phyloP scores from a whole-genome alignment of 2,797 vertebrate genomes.

The Cyclura pinguis region DNA sequence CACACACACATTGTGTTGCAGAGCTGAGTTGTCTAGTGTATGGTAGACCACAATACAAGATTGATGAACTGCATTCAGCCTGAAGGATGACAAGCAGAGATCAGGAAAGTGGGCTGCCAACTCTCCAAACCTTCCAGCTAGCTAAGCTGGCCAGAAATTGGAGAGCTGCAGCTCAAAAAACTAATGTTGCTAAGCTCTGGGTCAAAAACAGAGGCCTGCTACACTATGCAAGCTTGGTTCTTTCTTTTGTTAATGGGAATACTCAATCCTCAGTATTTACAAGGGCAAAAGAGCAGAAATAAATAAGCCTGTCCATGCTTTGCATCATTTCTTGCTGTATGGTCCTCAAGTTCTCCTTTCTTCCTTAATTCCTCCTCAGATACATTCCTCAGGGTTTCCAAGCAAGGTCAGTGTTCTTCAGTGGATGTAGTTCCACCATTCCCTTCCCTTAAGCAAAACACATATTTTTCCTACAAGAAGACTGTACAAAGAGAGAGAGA shows the following conservation, averaged over 20 bases:
- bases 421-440: not conserved
- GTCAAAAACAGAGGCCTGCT: not conserved
- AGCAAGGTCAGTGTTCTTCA: not conserved
- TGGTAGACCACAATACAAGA: not conserved
- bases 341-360: constrained; percentile 31
- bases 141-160: too few relatives aligned
- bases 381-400: constrained; percentile 7
- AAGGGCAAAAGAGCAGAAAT: constrained; percentile 45
- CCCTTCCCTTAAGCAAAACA: not conserved
- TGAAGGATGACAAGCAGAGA: not conserved
- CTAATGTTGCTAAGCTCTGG: not conserved
- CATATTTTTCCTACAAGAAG: too few relatives aligned
- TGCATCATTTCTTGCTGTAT: constrained; percentile 31
- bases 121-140: too few relatives aligned
- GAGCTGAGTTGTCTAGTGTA: not conserved
- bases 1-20: too few relatives aligned
- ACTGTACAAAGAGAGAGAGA: too few relatives aligned
- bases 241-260: not conserved
- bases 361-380: constrained; percentile 26
- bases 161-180: too few relatives aligned
- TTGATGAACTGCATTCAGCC: not conserved
- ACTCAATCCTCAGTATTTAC: not conserved
- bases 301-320: not conserved
- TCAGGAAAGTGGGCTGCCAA: too few relatives aligned
- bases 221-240: constrained; percentile 11